Base-by-base conservation (phyloP, 2,888 invertebrate species). In the Lycia hirtaria region DNA sequence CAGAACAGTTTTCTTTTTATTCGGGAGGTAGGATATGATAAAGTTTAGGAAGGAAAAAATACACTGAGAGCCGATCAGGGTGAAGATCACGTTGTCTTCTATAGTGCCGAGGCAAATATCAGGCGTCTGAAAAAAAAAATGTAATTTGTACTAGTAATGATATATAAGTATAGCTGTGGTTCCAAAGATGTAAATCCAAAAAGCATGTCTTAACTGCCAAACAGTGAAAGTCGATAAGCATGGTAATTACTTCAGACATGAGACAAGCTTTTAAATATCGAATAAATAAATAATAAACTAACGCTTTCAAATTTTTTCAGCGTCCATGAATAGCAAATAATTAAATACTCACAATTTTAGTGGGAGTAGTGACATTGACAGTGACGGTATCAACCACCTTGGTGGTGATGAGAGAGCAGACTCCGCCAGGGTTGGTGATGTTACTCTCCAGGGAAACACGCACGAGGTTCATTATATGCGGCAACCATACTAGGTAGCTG, bases 61-160 rank as follows among this genome's bases (percentile, higher is more conserved):
- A 0, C 87, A 80, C 5, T 95, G 96, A 43, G 96, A 94, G 0
- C 92, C 87, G n/a, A 95, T 88, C 3, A 96, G 93, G 7, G 94
- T 94, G 48, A 93, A 76, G 61, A 95, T 95, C 0, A 95, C 94
- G 54, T 91, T 91, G 3, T 91, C 79, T 65, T 95, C 94, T 12
- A 95, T 88, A 0, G 84, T 83, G 0, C 92, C 86, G 0, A 81
- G 75, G 74, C 95, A 95, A 7, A 75, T 65, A 33, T 81, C 78
- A 32, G 80, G 75, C 1, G 71, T 64, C 91, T 91, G 84, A 6
- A 87, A 86, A 14, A 14, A 43, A 35, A 50, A 60, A 26, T 24
- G 19, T 41, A 9, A 5, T 1, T 4, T n/a, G n/a, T 30, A n/a
- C 1, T 30, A 30, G n/a, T 1, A n/a, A n/a, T n/a, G n/a, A n/a